These are phyloP conservation scores for Xiphophorus birchmanni DNA, from an alignment of 2,797 vertebrate genomes.

Conservation along the genomic window DNA sequence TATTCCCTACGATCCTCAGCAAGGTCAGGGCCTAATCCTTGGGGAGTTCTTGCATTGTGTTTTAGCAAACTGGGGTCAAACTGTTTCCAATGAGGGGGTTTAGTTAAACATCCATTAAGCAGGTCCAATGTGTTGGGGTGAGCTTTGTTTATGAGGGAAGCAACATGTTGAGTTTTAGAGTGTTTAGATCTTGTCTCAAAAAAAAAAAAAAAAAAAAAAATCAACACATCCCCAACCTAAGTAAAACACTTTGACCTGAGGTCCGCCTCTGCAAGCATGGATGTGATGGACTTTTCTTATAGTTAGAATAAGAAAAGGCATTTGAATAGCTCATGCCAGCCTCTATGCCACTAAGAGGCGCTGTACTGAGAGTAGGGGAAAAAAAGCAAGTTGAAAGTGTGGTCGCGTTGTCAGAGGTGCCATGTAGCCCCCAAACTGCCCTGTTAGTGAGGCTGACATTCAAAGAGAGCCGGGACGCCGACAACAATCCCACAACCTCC, in stretches of 20 bases:
- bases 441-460: conserved; percentile 81
- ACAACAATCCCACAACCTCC: conserved; percentile 79
- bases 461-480: conserved; percentile 75
- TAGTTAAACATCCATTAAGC: conserved; percentile 88
- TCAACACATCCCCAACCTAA: conserved; percentile 33
- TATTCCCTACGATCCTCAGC: conserved; percentile 69
- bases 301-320: conserved; percentile 3
- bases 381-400: conserved; percentile 75
- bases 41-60: conserved; percentile 86
- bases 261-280: conserved; percentile 50
- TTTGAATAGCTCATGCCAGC: conserved; percentile 36
- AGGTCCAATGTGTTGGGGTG: conserved; percentile 75
- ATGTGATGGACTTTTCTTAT: conserved; percentile 9
- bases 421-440: conserved; percentile 68
- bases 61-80: conserved; percentile 83
- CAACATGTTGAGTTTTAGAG: conserved; percentile 43
- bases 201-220: conserved; percentile 31
- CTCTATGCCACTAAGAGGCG: conserved; percentile 67
- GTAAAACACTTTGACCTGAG: conserved; percentile 56
- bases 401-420: conserved; percentile 69
- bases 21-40: conserved; percentile 84
- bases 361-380: conserved; percentile 34
- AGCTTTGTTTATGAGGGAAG: conserved; percentile 81
- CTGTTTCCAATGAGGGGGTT: conserved; percentile 85
- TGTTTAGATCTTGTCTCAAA: conserved; percentile 57